Conservation (phyloP, 2,113 vertebrate species). For the Empidonax traillii region DNA sequence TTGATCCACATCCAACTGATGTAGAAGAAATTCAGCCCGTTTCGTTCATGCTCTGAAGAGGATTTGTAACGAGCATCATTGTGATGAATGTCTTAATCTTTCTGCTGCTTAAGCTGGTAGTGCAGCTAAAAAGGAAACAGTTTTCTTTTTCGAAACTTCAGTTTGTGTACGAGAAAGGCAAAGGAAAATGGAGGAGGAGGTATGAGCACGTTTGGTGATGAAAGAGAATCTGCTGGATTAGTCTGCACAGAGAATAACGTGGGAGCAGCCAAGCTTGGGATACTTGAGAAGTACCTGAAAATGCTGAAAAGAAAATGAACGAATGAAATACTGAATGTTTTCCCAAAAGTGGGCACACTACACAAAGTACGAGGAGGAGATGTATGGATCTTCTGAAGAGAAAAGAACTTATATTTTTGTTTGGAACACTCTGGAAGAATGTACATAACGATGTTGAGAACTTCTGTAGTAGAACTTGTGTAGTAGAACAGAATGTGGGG, state of each 20-base stretch:
- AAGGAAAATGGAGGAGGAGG: constrained; percentile 1
- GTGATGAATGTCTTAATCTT: constrained; percentile 35
- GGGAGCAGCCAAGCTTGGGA: neutral
- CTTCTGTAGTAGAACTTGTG: neutral
- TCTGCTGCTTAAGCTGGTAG: constrained; percentile 34
- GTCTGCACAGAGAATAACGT: neutral
- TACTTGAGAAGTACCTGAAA: neutral
- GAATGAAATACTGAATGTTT: neutral
- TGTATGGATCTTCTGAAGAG: neutral
- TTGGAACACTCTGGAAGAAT: constrained; percentile 6
- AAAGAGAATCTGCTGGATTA: neutral
- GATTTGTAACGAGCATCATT: constrained; percentile 7
- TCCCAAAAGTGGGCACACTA: neutral
- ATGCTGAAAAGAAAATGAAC: neutral
- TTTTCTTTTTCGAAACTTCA: neutral
- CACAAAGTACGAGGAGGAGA: neutral
- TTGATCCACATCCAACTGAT: constrained; percentile 77
- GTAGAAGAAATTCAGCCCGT: constrained; percentile 63
- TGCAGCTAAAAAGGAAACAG: constrained; percentile 27
- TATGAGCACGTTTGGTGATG: neutral
- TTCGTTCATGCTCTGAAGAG: constrained; percentile 70
- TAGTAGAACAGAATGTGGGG: neutral
- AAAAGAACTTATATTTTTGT: neutral
- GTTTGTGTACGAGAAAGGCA: neutral
- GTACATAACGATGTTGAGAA: neutral